Conservation (phyloP, 2,888 invertebrate species). For the Latrodectus hesperus region DNA sequence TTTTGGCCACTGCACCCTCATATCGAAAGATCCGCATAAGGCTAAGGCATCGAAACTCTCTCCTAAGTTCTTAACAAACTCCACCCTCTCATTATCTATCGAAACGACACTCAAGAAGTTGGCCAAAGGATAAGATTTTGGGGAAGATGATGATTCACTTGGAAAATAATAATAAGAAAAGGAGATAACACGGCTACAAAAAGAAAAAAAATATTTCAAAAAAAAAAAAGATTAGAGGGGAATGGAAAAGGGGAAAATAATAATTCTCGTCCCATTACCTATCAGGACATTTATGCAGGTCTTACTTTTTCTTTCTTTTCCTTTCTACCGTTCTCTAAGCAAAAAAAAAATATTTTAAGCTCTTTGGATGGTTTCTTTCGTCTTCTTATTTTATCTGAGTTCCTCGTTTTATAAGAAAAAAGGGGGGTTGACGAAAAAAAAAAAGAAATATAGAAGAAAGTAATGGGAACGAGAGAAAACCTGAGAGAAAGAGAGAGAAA, state of each 20-base stretch:
- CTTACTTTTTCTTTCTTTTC: constrained; percentile 25
- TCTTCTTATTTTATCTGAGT: no score
- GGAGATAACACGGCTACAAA: constrained; percentile 13
- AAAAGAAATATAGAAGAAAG: not conserved
- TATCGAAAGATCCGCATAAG: no score
- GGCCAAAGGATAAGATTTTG: no score
- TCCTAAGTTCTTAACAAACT: no score
- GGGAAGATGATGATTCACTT: not conserved
- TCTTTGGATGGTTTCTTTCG: not conserved
- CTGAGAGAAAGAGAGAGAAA: not conserved
- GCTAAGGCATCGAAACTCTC: no score
- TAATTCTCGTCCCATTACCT: constrained; percentile 30
- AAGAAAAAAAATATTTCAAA: not conserved
- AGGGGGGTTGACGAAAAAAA: no score
- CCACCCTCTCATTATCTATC: no score
- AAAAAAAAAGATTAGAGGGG: not conserved
- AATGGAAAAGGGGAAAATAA: constrained; percentile 15
- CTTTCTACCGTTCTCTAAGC: constrained; percentile 8
- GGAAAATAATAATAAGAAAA: constrained; percentile 23
- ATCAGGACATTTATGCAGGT: constrained; percentile 46
- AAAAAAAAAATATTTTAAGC: constrained; percentile 5
- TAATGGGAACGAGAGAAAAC: constrained; percentile 9
- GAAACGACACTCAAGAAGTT: no score
- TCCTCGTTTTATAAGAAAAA: no score
- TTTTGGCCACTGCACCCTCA: no score